These are phyloP conservation scores for Pongo abelii DNA, from an alignment of 2,113 vertebrate species.

Conservation along the genomic window DNA sequence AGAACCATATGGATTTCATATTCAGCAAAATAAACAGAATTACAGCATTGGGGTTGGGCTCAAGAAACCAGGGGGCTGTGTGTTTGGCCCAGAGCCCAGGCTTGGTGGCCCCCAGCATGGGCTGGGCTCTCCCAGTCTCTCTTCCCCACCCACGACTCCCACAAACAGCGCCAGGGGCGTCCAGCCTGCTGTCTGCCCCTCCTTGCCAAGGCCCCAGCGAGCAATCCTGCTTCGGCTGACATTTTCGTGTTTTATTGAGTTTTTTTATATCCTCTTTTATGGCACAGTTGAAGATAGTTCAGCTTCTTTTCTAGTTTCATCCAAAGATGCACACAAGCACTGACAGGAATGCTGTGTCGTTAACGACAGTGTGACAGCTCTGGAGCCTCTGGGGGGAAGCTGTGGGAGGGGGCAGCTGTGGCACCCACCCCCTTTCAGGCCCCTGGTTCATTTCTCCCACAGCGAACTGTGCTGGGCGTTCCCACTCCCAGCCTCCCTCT, in stretches of 20 bases:
- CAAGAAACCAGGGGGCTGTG: constrained; percentile 36
- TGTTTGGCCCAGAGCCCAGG: constrained; percentile 24
- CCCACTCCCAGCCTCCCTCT: neutral
- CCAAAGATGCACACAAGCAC: constrained; percentile 32
- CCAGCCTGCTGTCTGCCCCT: neutral
- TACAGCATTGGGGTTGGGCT: constrained; percentile 50
- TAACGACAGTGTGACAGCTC: neutral
- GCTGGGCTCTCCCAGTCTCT: neutral
- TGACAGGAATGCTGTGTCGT: neutral
- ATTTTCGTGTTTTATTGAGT: constrained; percentile 56
- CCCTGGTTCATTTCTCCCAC: neutral
- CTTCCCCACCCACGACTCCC: neutral
- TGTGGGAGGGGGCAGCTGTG: neutral
- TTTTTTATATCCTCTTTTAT: constrained; percentile 69
- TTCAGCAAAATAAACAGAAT: constrained; percentile 73
- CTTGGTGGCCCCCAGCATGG: constrained; percentile 29
- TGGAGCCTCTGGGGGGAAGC: neutral
- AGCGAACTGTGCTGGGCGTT: neutral
- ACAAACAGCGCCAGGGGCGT: neutral
- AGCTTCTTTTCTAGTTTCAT: constrained; percentile 49
- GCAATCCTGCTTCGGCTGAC: constrained; percentile 4
- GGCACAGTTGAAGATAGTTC: constrained; percentile 13
- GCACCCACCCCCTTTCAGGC: neutral
- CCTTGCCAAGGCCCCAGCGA: neutral
- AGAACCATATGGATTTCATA: constrained; percentile 73